A percentile compares a stretch with the other conserved stretches of the same genome.
These are phyloP conservation scores for Marcusenius ussheri DNA, from an alignment of 2,113 vertebrate genomes.

Conservation along the genomic window DNA sequence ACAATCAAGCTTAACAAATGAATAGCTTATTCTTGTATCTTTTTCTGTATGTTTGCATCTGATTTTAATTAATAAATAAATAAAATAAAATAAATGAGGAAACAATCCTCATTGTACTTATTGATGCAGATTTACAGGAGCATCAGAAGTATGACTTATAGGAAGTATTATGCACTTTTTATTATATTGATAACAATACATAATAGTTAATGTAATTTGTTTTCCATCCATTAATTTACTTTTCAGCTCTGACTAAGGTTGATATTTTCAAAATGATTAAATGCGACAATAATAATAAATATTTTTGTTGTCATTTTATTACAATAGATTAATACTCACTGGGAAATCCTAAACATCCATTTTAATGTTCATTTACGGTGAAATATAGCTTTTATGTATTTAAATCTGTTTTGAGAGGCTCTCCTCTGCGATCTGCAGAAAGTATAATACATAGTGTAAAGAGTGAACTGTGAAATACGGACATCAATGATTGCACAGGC, in stretches of 20 bases:
- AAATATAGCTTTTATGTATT: not conserved
- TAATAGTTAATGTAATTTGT: too few relatives aligned
- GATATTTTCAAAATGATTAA: not conserved
- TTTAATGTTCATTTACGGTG: not conserved
- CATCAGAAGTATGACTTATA: not conserved
- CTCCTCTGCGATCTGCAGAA: not conserved
- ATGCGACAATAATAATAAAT: not conserved
- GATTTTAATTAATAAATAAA: not conserved
- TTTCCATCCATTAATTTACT: too few relatives aligned
- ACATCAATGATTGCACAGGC: not conserved
- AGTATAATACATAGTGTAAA: not conserved
- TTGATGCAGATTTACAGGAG: not conserved
- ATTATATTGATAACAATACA: too few relatives aligned
- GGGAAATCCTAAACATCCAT: not conserved
- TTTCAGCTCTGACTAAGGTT: too few relatives aligned
- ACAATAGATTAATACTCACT: not conserved
- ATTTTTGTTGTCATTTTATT: not conserved
- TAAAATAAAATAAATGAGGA: not conserved
- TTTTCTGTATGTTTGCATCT: not conserved
- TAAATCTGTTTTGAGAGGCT: not conserved
- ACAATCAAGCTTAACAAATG: not conserved
- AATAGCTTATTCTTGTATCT: not conserved
- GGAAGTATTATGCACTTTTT: not conserved
- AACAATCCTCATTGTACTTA: not conserved
- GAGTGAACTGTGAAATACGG: not conserved